These are phyloP conservation scores for Cantharis rufa DNA, from an alignment of 2,888 invertebrate species.

Conservation along the genomic window DNA sequence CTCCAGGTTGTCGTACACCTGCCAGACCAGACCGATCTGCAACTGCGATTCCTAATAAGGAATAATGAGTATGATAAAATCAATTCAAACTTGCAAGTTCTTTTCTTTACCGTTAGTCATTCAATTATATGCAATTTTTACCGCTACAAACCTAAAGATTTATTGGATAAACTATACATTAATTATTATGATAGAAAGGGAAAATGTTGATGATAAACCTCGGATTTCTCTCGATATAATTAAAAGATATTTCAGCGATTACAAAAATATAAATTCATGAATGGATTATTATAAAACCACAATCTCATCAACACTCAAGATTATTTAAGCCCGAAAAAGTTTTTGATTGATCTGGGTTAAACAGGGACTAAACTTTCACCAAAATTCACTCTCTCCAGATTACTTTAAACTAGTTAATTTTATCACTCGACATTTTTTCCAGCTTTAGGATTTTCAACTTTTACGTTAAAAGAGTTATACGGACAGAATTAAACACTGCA, in stretches of 20 bases:
- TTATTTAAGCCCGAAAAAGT: neutral
- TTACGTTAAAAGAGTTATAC: neutral
- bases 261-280: neutral
- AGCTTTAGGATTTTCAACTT: neutral
- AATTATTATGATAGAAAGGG: neutral
- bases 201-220: neutral
- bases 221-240: neutral
- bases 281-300: neutral
- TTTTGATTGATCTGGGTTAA: neutral
- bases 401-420: neutral
- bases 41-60: conserved; percentile 23
- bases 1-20: conserved; percentile 23
- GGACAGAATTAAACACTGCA: neutral
- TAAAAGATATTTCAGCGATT: neutral
- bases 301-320: neutral
- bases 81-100: conserved; percentile 17
- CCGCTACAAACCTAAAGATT: conserved; percentile 9
- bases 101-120: conserved; percentile 22
- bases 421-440: neutral
- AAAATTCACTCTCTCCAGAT: neutral
- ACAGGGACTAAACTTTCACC: neutral
- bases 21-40: conserved; percentile 30
- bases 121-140: conserved; percentile 19
- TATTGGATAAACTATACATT: neutral
- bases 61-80: conserved; percentile 22